Conservation (phyloP, 2,888 invertebrate genomes). For the Serrognathus titanus region DNA sequence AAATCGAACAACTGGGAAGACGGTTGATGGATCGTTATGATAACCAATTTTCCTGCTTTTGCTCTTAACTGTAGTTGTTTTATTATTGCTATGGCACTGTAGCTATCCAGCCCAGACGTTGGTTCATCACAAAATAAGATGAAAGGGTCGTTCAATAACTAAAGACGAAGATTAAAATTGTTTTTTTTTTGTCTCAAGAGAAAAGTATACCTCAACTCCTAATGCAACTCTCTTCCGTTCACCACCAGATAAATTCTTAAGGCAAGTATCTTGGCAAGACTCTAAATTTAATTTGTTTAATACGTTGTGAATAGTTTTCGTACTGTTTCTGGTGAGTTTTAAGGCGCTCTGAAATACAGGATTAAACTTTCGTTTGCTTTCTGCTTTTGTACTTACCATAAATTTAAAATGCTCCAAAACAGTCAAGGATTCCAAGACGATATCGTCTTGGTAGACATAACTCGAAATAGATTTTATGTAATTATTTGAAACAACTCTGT, state of each 20-base stretch:
- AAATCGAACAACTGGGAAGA: constrained; percentile 80
- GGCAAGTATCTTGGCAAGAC: constrained; percentile 66
- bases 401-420: constrained; percentile 82
- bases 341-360: constrained; percentile 49
- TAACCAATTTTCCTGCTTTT: constrained; percentile 69
- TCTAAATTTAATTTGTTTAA: constrained; percentile 67
- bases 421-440: constrained; percentile 73
- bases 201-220: constrained; percentile 61
- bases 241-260: constrained; percentile 82
- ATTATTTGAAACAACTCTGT: constrained; percentile 58
- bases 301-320: constrained; percentile 48
- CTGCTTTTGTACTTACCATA: no score
- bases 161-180: constrained; percentile 19
- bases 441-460: constrained; percentile 83
- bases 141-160: constrained; percentile 84
- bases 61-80: constrained; percentile 64
- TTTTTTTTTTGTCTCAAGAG: constrained; percentile 4
- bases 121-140: constrained; percentile 93
- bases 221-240: constrained; percentile 83
- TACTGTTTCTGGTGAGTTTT: constrained; percentile 39
- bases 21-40: constrained; percentile 90
- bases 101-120: constrained; percentile 89
- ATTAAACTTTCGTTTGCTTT: constrained; percentile 6
- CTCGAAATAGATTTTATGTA: constrained; percentile 74
- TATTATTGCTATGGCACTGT: constrained; percentile 78